Base-by-base conservation (phyloP, 2,888 invertebrate genomes). In the Ornithoptera priamus region DNA sequence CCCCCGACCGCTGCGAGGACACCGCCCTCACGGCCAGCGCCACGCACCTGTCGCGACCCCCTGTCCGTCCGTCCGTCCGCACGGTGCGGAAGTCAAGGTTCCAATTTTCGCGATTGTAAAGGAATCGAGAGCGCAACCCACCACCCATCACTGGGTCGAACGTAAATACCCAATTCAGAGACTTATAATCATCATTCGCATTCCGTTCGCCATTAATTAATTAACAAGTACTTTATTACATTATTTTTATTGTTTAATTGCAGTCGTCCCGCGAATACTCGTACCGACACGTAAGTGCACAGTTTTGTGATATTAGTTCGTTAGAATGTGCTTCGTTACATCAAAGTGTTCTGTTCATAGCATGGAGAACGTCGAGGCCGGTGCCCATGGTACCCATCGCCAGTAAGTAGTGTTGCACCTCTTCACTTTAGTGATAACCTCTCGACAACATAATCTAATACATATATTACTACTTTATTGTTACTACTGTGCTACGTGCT, bases 241-340 rank as follows among this genome's bases (percentile, higher is more conserved):
- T 39, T 1, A 22, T 22, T 22, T 22, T 22, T 22, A 22, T 65
- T 5, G 3, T 65, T 71, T 70, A 56, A 67, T 81, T 81, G 64
- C 77, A 77, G 77, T 68, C 56, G 50, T 66, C 61, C 66, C 72
- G 57, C 70, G 72, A 1, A 73, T 73, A 66, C 60, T 72, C 22
- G 64, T 67, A 62, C 74, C 71, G 39, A 70, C 73, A 69, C 75
- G 76, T 76, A 72, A 76, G 76, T 76, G 56, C 63, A 59, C 59
- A 69, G 22, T 63, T 30, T 63, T 24, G 10, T 6, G 10, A 22
- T 22, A 46, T 5, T 17, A 30, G 56, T 56, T 56, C 20, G 6
- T 20, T 30, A 15, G 46, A 17, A 15, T 62, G 46, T 36, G 22
- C 46, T 53, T 58, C 64, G 56, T 68, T 66, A 65, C 67, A 61